Evolutionary conservation across 1,140 invertebrate species (phyloP).

Genomic region (Heliothis virescens): DNA sequence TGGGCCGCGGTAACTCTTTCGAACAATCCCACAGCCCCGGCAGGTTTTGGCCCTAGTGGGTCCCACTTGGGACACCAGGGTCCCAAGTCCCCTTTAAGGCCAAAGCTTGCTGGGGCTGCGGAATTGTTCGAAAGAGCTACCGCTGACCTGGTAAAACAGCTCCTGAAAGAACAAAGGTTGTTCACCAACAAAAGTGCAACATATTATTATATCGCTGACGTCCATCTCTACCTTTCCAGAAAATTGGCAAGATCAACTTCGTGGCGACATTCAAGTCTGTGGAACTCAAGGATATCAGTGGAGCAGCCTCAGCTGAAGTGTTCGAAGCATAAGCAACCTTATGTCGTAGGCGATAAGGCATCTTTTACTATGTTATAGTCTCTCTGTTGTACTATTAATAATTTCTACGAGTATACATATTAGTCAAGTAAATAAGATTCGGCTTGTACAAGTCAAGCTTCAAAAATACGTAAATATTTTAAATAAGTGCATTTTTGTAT

Average conservation of each 20-base stretch:
- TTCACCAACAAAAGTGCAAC: too few relatives aligned
- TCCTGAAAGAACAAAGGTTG: too few relatives aligned
- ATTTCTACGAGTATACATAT: background rate
- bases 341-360: background rate
- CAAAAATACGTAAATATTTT: conserved; percentile 9
- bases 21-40: too few relatives aligned
- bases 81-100: too few relatives aligned
- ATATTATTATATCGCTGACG: background rate
- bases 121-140: too few relatives aligned
- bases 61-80: too few relatives aligned
- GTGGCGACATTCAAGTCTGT: conserved; percentile 89
- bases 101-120: too few relatives aligned
- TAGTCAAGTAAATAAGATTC: conserved; percentile 1
- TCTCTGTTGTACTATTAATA: conserved; percentile 17
- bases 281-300: conserved; percentile 89
- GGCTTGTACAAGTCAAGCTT: background rate
- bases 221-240: conserved; percentile 57
- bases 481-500: background rate
- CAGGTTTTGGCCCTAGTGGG: too few relatives aligned
- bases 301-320: conserved; percentile 84
- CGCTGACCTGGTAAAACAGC: too few relatives aligned
- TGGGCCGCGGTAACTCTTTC: too few relatives aligned
- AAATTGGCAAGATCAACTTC: conserved; percentile 81
- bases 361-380: background rate
- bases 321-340: conserved; percentile 67